Base-by-base conservation (phyloP, 2,797 vertebrate species). In the Rousettus madagascariensis region DNA sequence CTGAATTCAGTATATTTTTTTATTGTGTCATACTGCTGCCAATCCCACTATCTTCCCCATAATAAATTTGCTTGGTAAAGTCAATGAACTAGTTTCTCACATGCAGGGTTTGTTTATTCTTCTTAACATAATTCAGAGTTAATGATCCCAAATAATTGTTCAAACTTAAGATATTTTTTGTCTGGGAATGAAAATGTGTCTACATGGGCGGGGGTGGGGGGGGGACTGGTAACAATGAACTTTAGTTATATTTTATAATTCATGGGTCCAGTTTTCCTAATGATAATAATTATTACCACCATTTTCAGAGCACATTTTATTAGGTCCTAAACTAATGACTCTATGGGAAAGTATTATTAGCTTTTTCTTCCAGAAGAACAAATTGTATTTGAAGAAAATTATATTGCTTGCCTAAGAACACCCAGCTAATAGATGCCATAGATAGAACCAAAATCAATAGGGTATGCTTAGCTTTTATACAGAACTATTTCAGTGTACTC, bases 81-180 rank as follows among this genome's bases (percentile, higher is more conserved):
- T 92, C 93, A 94, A 71, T 78, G 10, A 83, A 92, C 17, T 80
- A 69, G 43, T 79, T 90, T 79, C 66, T 88, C 15, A 71, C 59
- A 69, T n/a, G 36, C 53, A 49, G 53, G 3, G 26, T 85, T 93
- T 89, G 46, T 30, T 85, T 94, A 94, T 75, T 90, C 33, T 95
- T 94, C 43, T 91, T 91, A 88, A 85, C 41, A 90, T 79, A 93
- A 78, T 93, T 93, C 41, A 74, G 63, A 96, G 68, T 91, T 89
- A 95, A 95, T 91, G 68, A 89, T 82, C 49, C 55, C 53, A 55
- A 63, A 74, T 68, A 95, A 93, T 78, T 82, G 51, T 63, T 95
- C 43, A 68, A 41, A 88, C 49, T 91, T 78, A 17, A 77, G 61
- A 85, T 20, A 55, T 5, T 75, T 90, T 69, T 30, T 91, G n/a